phyloP scores from a whole-genome alignment of 1,140 invertebrate species.

The Trachymyrmex cornetzi region DNA sequence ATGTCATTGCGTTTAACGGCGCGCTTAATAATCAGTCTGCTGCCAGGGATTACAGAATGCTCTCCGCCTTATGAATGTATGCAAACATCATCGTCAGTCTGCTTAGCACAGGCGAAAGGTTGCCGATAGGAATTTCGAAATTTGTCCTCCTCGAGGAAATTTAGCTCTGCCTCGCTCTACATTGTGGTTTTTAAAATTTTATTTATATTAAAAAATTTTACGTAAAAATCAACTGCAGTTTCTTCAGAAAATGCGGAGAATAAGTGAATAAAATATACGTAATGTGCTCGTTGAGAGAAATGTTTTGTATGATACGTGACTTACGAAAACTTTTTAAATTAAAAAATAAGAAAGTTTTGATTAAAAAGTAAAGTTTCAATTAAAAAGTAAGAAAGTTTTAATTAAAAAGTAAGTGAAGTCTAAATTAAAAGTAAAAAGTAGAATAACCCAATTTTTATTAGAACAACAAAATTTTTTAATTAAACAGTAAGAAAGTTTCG shows the following conservation, averaged over 20 bases:
- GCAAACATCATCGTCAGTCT: slow-evolving; percentile 13
- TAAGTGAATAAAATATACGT: background rate
- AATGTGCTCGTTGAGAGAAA: no score
- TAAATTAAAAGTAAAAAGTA: no score
- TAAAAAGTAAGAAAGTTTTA: no score
- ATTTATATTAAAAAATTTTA: background rate
- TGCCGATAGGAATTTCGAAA: slow-evolving; percentile 22
- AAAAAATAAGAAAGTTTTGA: no score
- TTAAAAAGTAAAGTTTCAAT: no score
- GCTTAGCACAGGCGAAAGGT: background rate
- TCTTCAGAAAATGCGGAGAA: background rate
- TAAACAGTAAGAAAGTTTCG: no score
- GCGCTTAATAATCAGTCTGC: slow-evolving; percentile 8
- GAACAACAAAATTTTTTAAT: no score
- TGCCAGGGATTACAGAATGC: slow-evolving; percentile 47
- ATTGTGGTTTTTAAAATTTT: background rate
- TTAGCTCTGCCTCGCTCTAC: background rate
- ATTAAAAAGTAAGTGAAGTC: no score
- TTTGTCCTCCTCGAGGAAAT: background rate
- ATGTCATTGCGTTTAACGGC: slow-evolving; percentile 57
- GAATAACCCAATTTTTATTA: no score
- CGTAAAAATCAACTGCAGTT: background rate
- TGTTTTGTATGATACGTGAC: no score
- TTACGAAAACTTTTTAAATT: no score
- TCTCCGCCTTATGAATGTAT: slow-evolving; percentile 27